These are phyloP conservation scores for Martes flavigula DNA, from an alignment of 2,797 vertebrate genomes.

Conservation along the genomic window DNA sequence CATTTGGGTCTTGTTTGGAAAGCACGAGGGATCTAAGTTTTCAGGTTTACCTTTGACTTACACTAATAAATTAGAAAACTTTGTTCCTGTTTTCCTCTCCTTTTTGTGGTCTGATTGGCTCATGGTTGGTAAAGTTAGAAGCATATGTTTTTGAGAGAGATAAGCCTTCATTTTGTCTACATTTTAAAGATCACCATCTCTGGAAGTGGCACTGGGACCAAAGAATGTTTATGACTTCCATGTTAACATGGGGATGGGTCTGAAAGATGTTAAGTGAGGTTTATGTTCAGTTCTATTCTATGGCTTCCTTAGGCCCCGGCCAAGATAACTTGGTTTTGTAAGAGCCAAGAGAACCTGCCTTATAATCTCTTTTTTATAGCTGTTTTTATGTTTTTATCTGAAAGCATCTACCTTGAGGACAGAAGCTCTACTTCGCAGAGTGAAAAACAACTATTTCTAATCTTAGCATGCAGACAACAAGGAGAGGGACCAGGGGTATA, in stretches of 20 bases:
- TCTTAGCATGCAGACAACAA: background rate
- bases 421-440: background rate
- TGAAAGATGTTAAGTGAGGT: conserved; percentile 49
- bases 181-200: conserved; percentile 53
- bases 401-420: background rate
- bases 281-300: background rate
- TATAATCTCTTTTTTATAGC: background rate
- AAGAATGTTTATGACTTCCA: conserved; percentile 30
- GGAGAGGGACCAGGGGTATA: background rate
- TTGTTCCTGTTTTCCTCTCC: conserved; percentile 29
- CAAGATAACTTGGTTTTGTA: conserved; percentile 7
- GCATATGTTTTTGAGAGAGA: conserved; percentile 37
- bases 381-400: conserved; percentile 23
- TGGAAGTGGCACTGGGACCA: background rate
- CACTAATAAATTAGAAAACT: conserved; percentile 12
- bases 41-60: conserved; percentile 56
- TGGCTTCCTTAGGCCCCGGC: background rate
- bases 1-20: conserved; percentile 20
- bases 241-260: conserved; percentile 42
- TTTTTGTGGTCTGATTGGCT: background rate
- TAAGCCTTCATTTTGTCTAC: conserved; percentile 52
- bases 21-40: conserved; percentile 45
- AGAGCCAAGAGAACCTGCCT: background rate
- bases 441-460: background rate
- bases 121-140: conserved; percentile 41